Base-by-base conservation (phyloP, 2,888 invertebrate species). In the Xiphydria camelus region DNA sequence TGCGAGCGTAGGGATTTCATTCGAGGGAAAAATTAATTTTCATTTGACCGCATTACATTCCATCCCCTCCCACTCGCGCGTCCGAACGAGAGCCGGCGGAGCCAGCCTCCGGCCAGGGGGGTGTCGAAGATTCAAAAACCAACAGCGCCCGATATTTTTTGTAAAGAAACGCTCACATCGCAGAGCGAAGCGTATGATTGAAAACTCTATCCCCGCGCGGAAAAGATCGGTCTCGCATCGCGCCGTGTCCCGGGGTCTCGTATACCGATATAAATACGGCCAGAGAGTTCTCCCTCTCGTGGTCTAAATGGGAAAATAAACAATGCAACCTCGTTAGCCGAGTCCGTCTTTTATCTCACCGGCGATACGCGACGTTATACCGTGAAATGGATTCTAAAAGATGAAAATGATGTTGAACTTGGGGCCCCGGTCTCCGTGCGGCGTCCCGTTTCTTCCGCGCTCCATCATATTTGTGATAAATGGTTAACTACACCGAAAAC, bases 361-460 rank as follows among this genome's bases (percentile, higher is more conserved):
- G 55, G 49, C 62, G 59, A 61, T 63, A 59, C 55, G 62, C 55
- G 55, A 49, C 53, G 59, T 69, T 66, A 68, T 60, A 69, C 61
- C 71, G 70, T 71, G 71, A 71, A 71, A 71, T 69, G 65, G 64
- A 66, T 61, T 64, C 64, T 55, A 55, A 59, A 55, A 55, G 58
- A 61, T 60, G 61, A 49, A 54, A 57, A 52, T 50, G 57, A 56
- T 55, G 62, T 61, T 62, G 60, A 57, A 61, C 61, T 61, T 64
- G 53, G 55, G 53, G 42, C 49, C 52, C 47, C 57, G 47, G 40
- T 54, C 50, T 54, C 14, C 15, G 15, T 29, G 29, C 29, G 29
- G 5, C 14, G 12, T n/a, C n/a, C 12, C 15, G 15, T 7, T 12
- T 46, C 34, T 47, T 43, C 36, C 42, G 37, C 47, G 45, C 47